Conservation (phyloP, 2,797 vertebrate species). For the Sebastes minor region DNA sequence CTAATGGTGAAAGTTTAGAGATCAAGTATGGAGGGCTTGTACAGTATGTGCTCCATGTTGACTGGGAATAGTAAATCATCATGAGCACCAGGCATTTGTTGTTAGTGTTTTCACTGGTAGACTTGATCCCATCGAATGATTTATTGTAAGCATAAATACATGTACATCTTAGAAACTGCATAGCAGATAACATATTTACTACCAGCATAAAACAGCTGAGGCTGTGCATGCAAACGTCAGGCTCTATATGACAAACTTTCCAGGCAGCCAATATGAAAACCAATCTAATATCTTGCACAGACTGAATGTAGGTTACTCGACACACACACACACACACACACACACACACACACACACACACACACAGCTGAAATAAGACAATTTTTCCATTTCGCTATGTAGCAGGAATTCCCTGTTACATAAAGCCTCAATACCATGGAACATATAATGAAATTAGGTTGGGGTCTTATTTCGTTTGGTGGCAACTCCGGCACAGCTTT, state of each 20-base stretch:
- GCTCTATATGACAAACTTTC: constrained; percentile 41
- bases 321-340: constrained; percentile 29
- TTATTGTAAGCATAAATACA: constrained; percentile 1
- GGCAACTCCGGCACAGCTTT: constrained; percentile 45
- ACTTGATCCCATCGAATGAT: background rate
- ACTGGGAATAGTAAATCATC: constrained; percentile 25
- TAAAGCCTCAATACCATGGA: constrained; percentile 74
- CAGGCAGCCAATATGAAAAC: constrained; percentile 50
- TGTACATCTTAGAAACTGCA: background rate
- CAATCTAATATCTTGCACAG: constrained; percentile 57
- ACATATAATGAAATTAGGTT: constrained; percentile 68
- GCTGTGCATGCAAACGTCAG: constrained; percentile 2
- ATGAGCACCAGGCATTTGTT: constrained; percentile 1
- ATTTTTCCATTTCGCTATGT: constrained; percentile 74
- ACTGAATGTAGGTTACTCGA: constrained; percentile 51
- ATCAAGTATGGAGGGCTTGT: constrained; percentile 20
- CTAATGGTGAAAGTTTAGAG: constrained; percentile 20
- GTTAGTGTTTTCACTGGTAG: constrained; percentile 22
- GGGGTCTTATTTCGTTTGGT: constrained; percentile 64
- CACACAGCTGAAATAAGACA: constrained; percentile 60
- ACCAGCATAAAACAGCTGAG: constrained; percentile 24
- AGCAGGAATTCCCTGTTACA: constrained; percentile 73
- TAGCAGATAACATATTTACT: constrained; percentile 9
- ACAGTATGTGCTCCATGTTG: constrained; percentile 14
- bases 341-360: constrained; percentile 21